Base-by-base conservation (phyloP, 2,888 invertebrate genomes). In the Neria commutata region DNA sequence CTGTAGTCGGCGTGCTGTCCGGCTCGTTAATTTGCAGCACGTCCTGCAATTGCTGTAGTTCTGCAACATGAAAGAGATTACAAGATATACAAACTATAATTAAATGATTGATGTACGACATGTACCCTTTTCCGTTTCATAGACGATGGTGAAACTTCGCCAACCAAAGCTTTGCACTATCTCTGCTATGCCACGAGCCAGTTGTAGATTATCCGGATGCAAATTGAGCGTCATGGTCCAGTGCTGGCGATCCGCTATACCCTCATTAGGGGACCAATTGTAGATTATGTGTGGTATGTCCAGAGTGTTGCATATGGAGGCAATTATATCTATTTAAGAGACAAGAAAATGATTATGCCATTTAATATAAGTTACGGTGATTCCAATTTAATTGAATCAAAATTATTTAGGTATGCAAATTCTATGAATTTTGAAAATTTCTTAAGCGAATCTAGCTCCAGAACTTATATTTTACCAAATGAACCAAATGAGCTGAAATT, bases 91-190 rank as follows among this genome's bases (percentile, higher is more conserved):
- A n/a, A n/a, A n/a, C n/a, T n/a, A n/a, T n/a, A n/a, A n/a, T n/a
- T n/a, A 1, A 10, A 51, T 24, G 48, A 3, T 37, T 21, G 17
- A 14, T 1, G 17, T 21, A 45, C 23, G 19, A 37, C 6, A 14
- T 4, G 14, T 19, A 86, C 91, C 92, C 73, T 89, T 90, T 74
- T 91, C 89, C 73, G 89, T 88, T 82, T 95, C 94, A 78, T 94
- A 94, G 54, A 94, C 86, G 45, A 92, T 87, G 1, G 92, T 90
- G 72, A 91, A 93, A 67, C 86, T 86, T 67, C 88, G 88, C 94
- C 94, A 94, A 66, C 87, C 87, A 79, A 90, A 89, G 62, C 86
- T 87, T 65, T 87, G 86, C 3, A 94, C 86, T 45, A 93, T 81
- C 75, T 88, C 88, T 2, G 90, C 88, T 72, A 89, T 88, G 16